Evolutionary conservation across 2,888 invertebrate genomes (phyloP).

Genomic region (Eledone cirrhosa): DNA sequence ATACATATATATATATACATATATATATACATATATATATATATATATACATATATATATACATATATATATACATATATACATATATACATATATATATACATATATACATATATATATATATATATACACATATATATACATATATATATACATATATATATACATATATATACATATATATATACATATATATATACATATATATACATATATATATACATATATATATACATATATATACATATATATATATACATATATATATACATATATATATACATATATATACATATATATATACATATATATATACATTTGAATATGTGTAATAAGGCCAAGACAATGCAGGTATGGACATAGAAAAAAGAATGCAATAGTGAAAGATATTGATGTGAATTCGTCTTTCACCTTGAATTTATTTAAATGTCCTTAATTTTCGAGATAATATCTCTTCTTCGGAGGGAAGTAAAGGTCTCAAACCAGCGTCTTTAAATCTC

Average conservation of each 20-base stretch:
- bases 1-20: neutral
- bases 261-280: neutral
- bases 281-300: rapidly evolving
- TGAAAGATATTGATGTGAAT: too few relatives aligned
- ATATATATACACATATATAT: neutral
- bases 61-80: constrained; percentile 8
- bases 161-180: too few relatives aligned
- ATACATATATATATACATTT: neutral
- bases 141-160: neutral
- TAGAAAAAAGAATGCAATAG: too few relatives aligned
- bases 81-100: constrained; percentile 7
- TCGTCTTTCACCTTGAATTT: too few relatives aligned
- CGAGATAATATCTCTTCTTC: too few relatives aligned
- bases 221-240: neutral
- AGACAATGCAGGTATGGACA: too few relatives aligned
- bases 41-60: neutral
- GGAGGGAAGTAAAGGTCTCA: too few relatives aligned
- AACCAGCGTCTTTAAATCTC: too few relatives aligned
- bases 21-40: neutral
- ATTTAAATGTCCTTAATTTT: too few relatives aligned
- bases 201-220: neutral
- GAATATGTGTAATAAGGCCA: too few relatives aligned
- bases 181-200: neutral
- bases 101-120: neutral
- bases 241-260: neutral